These are phyloP conservation scores for Polymixis flavicincta DNA, from an alignment of 2,888 invertebrate species.

Conservation along the genomic window DNA sequence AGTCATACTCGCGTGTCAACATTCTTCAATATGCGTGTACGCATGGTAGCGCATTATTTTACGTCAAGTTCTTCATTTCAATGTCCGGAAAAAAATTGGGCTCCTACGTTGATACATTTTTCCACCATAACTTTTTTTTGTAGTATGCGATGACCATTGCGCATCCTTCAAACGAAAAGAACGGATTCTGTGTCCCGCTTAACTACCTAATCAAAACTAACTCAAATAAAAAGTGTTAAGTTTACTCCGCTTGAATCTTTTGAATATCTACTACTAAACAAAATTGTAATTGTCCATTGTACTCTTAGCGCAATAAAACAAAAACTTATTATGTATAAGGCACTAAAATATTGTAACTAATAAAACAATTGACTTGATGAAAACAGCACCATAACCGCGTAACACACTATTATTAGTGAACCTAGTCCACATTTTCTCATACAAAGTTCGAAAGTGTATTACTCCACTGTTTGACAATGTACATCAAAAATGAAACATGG, in stretches of 20 bases:
- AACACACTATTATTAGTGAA: too few relatives aligned
- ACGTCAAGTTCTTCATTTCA: slow-evolving; percentile 7
- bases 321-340: slow-evolving; percentile 56
- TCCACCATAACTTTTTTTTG: background rate
- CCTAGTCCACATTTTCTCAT: too few relatives aligned
- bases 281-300: slow-evolving; percentile 75
- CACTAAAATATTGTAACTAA: slow-evolving; percentile 49
- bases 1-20: slow-evolving; percentile 44
- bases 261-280: slow-evolving; percentile 45
- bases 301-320: slow-evolving; percentile 73
- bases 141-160: background rate
- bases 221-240: slow-evolving; percentile 38
- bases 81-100: background rate
- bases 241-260: slow-evolving; percentile 12
- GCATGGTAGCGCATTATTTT: background rate
- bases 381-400: background rate
- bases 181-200: slow-evolving; percentile 60
- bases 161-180: slow-evolving; percentile 39
- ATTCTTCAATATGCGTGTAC: background rate
- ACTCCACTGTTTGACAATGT: too few relatives aligned
- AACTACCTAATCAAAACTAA: slow-evolving; percentile 51
- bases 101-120: background rate
- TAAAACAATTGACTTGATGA: slow-evolving; percentile 43
- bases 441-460: too few relatives aligned
- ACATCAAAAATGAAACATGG: too few relatives aligned